Conservation (phyloP, 30 jellyfish, hydroid and myxozoan genomes). For the Aurelia sp. region DNA sequence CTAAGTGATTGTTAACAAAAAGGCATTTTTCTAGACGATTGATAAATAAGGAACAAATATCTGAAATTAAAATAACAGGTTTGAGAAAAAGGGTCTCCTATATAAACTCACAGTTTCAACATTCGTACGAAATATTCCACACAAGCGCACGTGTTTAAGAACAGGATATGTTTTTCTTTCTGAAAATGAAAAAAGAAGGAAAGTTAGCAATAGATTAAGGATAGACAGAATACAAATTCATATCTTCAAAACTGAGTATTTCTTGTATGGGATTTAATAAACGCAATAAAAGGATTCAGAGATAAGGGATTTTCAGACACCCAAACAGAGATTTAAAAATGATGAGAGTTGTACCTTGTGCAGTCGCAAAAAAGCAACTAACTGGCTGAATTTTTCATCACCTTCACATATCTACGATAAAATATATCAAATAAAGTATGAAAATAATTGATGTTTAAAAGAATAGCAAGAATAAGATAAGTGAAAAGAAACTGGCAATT, state of each 20-base stretch:
- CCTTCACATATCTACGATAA: constrained; percentile 64
- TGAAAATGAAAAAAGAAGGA: not conserved
- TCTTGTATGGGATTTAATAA: too few relatives aligned
- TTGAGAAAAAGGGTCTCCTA: not conserved
- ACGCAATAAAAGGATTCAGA: too few relatives aligned
- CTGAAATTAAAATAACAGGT: too few relatives aligned
- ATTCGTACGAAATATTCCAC: constrained; percentile 85
- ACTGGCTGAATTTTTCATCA: constrained; percentile 68
- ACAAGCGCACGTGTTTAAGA: constrained; percentile 88
- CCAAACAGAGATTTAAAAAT: too few relatives aligned
- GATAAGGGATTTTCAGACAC: too few relatives aligned
- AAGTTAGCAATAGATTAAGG: not conserved
- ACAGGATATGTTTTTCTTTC: constrained; percentile 79
- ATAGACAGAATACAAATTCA: too few relatives aligned
- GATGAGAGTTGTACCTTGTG: constrained; percentile 41
- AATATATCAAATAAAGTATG: not conserved
- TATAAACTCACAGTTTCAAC: constrained; percentile 51
- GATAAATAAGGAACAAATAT: too few relatives aligned
- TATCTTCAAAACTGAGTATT: too few relatives aligned
- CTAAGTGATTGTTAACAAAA: too few relatives aligned
- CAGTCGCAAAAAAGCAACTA: constrained; percentile 73
- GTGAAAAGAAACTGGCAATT: too few relatives aligned
- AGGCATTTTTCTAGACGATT: too few relatives aligned
- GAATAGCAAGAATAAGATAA: too few relatives aligned
- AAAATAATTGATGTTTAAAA: not conserved